These are phyloP conservation scores for Anagyrus pseudococci DNA, from an alignment of 2,888 invertebrate genomes.

Conservation along the genomic window DNA sequence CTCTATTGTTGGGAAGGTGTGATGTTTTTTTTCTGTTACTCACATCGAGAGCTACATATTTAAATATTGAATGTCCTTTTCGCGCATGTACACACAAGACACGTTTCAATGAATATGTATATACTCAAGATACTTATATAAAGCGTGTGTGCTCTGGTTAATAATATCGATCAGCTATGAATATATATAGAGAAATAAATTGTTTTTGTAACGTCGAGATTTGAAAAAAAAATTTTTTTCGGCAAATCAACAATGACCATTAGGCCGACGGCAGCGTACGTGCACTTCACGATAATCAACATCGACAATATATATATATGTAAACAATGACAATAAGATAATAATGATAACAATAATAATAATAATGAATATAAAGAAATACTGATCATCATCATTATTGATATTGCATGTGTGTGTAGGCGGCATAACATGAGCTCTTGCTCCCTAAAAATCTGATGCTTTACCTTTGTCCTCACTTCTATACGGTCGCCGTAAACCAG, in stretches of 20 bases:
- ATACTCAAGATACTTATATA: no score
- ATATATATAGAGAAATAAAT: no score
- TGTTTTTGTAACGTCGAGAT: no score
- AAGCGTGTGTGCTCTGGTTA: no score
- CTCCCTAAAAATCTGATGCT: slow-evolving; percentile 39
- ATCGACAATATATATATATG: neutral
- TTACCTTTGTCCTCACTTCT: slow-evolving; percentile 65
- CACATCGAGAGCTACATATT: no score
- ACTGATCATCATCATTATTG: neutral
- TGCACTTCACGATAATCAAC: neutral
- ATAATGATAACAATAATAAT: slow-evolving; percentile 10
- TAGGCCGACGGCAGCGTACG: neutral
- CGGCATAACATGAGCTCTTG: neutral
- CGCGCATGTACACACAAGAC: no score
- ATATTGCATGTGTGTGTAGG: slow-evolving; percentile 13
- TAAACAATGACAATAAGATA: slow-evolving; percentile 2
- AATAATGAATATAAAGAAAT: slow-evolving; percentile 22
- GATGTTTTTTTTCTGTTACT: no score
- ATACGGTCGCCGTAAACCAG: slow-evolving; percentile 65
- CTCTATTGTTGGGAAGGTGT: no score
- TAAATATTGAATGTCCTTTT: no score
- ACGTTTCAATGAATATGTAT: no score
- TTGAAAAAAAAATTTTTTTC: no score
- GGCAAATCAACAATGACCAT: slow-evolving; percentile 5
- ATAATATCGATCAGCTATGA: no score